Conservation (phyloP, 2,113 vertebrate genomes). For the Alectura lathami region DNA sequence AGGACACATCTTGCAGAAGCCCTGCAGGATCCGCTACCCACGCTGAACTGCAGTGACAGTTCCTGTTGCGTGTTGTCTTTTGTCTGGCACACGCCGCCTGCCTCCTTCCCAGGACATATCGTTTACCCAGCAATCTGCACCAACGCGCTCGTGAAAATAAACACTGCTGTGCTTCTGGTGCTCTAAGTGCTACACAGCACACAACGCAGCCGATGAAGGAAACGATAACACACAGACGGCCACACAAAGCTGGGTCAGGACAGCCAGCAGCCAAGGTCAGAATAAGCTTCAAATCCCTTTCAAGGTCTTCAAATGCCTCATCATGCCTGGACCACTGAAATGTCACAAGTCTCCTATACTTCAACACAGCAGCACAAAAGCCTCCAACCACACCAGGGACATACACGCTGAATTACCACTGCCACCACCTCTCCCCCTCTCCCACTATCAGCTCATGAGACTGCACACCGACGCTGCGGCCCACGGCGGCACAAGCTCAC, state of each 20-base stretch:
- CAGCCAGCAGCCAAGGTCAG: background rate
- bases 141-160: background rate
- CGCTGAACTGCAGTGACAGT: background rate
- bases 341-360: background rate
- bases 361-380: background rate
- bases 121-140: background rate
- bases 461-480: background rate
- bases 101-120: background rate
- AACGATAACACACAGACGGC: background rate
- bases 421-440: background rate
- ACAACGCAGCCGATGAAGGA: background rate
- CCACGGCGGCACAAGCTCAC: fast-evolving
- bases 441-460: background rate
- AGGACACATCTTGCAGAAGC: background rate
- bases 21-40: background rate
- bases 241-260: background rate
- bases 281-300: background rate
- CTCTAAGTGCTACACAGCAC: background rate
- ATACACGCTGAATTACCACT: background rate
- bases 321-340: background rate
- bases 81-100: background rate
- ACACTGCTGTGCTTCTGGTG: background rate
- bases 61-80: background rate
- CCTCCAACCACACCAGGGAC: background rate
- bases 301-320: background rate